Base-by-base conservation (phyloP, 1,140 invertebrate species). In the Caenorhabditis tropicalis region DNA sequence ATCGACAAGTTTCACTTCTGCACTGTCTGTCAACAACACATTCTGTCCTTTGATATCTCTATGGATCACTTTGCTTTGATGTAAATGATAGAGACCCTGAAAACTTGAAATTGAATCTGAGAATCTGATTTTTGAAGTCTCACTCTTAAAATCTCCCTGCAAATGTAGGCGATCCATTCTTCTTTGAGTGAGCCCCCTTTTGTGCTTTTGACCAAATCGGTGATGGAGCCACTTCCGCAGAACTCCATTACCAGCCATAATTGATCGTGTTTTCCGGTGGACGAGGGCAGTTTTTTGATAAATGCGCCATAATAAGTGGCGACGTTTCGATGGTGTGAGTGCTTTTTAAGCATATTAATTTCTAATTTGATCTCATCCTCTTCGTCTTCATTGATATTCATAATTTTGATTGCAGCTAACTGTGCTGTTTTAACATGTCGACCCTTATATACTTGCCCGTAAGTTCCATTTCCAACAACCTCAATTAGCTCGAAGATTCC, bases 31-130 rank as follows among this genome's bases (percentile, higher is more conserved):
- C 27, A 99, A 94, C 36, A 99, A 93, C 79, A 99, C 98, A 94
- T 99, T 99, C 92, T 99, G 98, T 53, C 98, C 98, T 93, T 99
- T 99, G 88, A 99, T 99, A 92, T 99, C 98, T 91, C 98, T 94
- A 92, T 99, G 98, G 90, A 99, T 99, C 65, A 99, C 94, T 98
- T 91, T 98, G 92, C 98, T 99, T 88, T 95, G 95, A 93, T 99
- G 98, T 87, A 99, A 94, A 94, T 99, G 98, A 91, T 95, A 96
- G 51, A 99, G 94, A 88, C 97, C 98, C 91, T 97, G 86, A 16
- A 92, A 85, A 80, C 36, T 79, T 49, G 49, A 81, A 29, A 48
- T 43, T 58, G n/a, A n/a, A n/a, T n/a, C n/a, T n/a, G n/a, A n/a
- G n/a, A n/a, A n/a, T n/a, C n/a, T n/a, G n/a, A n/a, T n/a, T n/a